Evolutionary conservation across 2,888 invertebrate species (phyloP).

Genomic region (Drosophila fulvimacula): DNA sequence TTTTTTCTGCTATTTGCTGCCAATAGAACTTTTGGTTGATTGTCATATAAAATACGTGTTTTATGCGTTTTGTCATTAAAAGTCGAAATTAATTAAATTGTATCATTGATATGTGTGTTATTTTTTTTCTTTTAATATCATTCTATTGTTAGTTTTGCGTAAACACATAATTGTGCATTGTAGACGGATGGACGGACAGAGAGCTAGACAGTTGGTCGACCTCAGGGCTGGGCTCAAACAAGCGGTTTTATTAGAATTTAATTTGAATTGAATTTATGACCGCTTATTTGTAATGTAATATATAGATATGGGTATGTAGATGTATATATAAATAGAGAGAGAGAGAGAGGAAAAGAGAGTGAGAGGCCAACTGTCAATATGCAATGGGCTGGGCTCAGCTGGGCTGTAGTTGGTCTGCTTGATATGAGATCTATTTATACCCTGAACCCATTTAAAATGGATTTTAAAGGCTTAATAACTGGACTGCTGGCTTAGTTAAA

Average conservation of each 20-base stretch:
- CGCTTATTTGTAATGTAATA: constrained; percentile 11
- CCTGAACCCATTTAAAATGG: background rate
- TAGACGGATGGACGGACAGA: background rate
- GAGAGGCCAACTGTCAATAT: constrained; percentile 7
- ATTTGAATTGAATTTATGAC: constrained; percentile 59
- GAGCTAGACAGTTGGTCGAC: background rate
- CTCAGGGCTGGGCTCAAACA: background rate
- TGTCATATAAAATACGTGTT: constrained; percentile 8
- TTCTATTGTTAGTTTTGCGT: constrained; percentile 47
- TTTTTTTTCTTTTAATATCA: constrained; percentile 35
- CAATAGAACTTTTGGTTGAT: constrained; percentile 22
- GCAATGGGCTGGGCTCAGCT: constrained; percentile 16
- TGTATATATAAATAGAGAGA: background rate
- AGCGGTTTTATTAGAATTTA: constrained; percentile 53
- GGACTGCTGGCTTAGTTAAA: too few relatives aligned
- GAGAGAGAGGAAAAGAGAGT: background rate
- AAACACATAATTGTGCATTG: constrained; percentile 49
- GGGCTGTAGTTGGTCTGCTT: background rate
- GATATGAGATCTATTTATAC: background rate
- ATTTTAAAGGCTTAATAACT: too few relatives aligned
- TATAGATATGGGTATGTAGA: constrained; percentile 33
- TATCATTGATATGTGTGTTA: constrained; percentile 50
- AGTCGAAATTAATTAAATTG: constrained; percentile 69
- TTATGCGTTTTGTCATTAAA: constrained; percentile 34
- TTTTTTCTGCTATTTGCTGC: background rate